Conservation (phyloP, 2,797 vertebrate species). For the Xenops minutus region DNA sequence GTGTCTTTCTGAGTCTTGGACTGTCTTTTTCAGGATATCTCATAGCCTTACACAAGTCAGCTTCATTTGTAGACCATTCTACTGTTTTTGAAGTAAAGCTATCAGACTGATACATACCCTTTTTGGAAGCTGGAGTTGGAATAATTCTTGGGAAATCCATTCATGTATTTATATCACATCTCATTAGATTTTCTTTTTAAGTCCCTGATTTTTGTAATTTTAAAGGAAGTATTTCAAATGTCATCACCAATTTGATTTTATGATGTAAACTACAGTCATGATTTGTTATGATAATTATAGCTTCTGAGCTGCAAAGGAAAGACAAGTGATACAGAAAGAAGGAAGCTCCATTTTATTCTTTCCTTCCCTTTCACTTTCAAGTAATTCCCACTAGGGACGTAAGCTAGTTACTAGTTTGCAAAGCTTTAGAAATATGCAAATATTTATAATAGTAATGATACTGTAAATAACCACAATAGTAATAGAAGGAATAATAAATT, state of each 20-base stretch:
- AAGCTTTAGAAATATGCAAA: not conserved
- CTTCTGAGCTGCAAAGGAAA: not conserved
- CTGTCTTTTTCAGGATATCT: not conserved
- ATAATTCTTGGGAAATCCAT: not conserved
- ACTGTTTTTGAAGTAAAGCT: not conserved
- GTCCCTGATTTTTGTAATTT: not conserved
- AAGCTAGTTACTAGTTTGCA: not conserved
- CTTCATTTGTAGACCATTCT: not conserved
- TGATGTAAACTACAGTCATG: not conserved
- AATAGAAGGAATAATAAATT: not conserved
- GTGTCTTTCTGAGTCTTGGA: not conserved
- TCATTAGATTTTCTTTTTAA: not conserved
- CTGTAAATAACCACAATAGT: not conserved
- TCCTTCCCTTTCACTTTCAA: not conserved
- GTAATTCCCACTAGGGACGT: not conserved
- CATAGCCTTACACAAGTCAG: not conserved
- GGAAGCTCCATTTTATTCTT: not conserved
- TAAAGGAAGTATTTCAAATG: not conserved
- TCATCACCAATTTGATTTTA: not conserved
- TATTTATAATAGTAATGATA: not conserved
- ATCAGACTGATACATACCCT: not conserved
- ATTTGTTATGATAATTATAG: not conserved
- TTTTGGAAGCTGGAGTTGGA: not conserved
- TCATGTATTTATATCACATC: not conserved
- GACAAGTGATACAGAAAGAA: not conserved